Evolutionary conservation across 2,113 vertebrate genomes (phyloP), one percentile per base, ranked within the genome.

Genomic region (Erinaceus europaeus): DNA sequence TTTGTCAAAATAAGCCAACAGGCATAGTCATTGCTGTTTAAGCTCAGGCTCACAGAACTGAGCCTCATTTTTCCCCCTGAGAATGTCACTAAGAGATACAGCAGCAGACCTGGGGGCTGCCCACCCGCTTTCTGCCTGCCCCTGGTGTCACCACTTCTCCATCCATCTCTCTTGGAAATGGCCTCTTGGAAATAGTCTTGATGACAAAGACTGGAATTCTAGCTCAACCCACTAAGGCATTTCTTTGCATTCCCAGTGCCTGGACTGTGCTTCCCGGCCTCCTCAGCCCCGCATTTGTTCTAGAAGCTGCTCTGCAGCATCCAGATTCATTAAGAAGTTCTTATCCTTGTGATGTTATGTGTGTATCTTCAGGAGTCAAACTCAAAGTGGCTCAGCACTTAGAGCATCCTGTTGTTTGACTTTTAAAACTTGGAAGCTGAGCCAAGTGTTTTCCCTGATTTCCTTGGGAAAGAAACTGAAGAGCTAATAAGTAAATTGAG

Each of bases 381-480:
- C n/a, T n/a, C n/a, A n/a, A n/a, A n/a, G n/a, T n/a, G n/a, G n/a
- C n/a, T n/a, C n/a, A n/a, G n/a, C n/a, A 65, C 7, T 65, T 72
- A 13, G 4, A 23, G 15, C 50, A 32, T 48, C 85, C 69, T 77
- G 0, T 64, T 21, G 12, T 67, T 81, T 65, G 36, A 14, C 32
- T n/a, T 42, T 76, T 88, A n/a, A 75, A 68, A 32, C 34, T 27
- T 55, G 8, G 88, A 15, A 48, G 36, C 78, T 48, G 18, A 80
- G 55, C 48, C 61, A 17, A 23, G 32, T 53, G 15, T 67, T 75
- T 79, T 79, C 29, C 23, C 44, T 61, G 17, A 53, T 69, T 77
- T 84, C 67, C 9, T 21, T 55, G 61, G n/a, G n/a, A 78, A 91
- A 80, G n/a, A n/a, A 75, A 53, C 44, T 86, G 2, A 59, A 86